Percentiles rank a stretch among this genome's conserved stretches.
Conservation (phyloP, 2,113 vertebrate species). For the Calyptomena viridis region DNA sequence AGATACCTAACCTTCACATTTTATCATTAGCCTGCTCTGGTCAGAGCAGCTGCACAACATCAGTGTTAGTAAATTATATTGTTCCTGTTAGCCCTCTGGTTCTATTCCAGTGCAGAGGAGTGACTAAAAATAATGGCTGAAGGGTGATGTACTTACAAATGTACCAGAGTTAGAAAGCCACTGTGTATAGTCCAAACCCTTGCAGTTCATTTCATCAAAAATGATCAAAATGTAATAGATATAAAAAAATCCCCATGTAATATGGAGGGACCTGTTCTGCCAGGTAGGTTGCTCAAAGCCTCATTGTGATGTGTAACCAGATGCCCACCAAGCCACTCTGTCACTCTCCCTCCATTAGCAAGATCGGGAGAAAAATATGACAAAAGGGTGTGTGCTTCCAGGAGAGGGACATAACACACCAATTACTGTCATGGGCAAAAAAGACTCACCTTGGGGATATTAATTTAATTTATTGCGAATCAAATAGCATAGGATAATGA, state of each 20-base stretch:
- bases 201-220: not conserved
- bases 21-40: not conserved
- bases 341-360: not conserved
- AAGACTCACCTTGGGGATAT: not conserved
- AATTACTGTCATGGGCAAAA: not conserved
- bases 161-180: not conserved
- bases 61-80: not conserved
- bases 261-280: not conserved
- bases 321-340: not conserved
- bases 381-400: not conserved
- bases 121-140: not conserved
- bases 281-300: not conserved
- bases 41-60: slow-evolving; percentile 10
- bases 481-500: not conserved
- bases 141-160: not conserved
- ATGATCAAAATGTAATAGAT: not conserved
- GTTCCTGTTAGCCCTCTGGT: not conserved
- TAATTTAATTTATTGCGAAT: not conserved
- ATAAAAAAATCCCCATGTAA: not conserved
- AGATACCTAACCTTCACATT: not conserved
- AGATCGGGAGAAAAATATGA: not conserved
- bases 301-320: not conserved
- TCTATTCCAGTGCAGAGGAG: not conserved
- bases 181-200: not conserved
- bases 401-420: not conserved